Conservation (phyloP, 2,797 vertebrate genomes). For the Sparus aurata region DNA sequence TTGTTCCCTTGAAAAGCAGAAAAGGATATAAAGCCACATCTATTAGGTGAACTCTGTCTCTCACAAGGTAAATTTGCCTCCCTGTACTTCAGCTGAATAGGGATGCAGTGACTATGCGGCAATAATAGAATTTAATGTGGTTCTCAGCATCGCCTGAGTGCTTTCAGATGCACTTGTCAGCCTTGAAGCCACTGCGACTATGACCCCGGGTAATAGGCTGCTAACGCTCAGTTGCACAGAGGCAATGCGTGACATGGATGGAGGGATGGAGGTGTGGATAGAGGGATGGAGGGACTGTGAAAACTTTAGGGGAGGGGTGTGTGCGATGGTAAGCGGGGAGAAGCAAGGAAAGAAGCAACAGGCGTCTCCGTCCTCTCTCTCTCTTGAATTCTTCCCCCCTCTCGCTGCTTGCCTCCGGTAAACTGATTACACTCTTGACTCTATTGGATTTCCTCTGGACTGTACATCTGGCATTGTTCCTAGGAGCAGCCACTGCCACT, state of each 20-base stretch:
- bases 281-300: conserved; percentile 34
- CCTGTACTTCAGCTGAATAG: conserved; percentile 74
- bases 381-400: conserved; percentile 44
- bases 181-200: conserved; percentile 84
- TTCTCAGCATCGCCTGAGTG: conserved; percentile 81
- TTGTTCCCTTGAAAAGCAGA: conserved; percentile 81
- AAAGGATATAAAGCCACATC: conserved; percentile 81
- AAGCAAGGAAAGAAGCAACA: conserved; percentile 61
- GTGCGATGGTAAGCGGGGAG: neutral
- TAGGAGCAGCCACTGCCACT: conserved; percentile 66
- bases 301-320: conserved; percentile 7
- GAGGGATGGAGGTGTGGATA: conserved; percentile 36
- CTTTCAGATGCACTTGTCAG: conserved; percentile 84
- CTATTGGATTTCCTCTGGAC: conserved; percentile 82
- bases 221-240: conserved; percentile 64
- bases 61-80: conserved; percentile 79
- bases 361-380: conserved; percentile 33
- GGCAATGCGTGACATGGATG: conserved; percentile 48
- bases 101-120: conserved; percentile 77
- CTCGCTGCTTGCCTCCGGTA: conserved; percentile 68
- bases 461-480: conserved; percentile 81
- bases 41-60: conserved; percentile 84
- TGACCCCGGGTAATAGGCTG: conserved; percentile 83
- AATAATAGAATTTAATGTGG: conserved; percentile 87
- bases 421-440: conserved; percentile 80